Conservation (phyloP, 1,140 invertebrate species). For the Micrasema minimum region DNA sequence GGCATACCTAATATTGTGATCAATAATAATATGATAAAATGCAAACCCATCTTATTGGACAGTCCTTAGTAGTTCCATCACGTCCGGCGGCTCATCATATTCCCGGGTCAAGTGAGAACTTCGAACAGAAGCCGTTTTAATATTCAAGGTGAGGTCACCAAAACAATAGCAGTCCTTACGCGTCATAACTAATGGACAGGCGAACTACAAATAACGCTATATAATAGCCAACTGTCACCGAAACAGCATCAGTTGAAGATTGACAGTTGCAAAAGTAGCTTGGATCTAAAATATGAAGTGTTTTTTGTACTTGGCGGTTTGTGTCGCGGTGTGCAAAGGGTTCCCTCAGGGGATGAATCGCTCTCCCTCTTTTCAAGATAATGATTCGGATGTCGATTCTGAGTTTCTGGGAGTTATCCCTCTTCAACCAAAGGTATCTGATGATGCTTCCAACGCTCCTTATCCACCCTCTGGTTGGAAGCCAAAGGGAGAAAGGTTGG, state of each 20-base stretch:
- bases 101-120: too few species aligned
- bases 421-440: neutral
- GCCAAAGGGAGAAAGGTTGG: constrained; percentile 58
- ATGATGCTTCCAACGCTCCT: constrained; percentile 54
- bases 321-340: neutral
- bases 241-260: constrained; percentile 11
- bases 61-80: too few species aligned
- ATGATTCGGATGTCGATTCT: neutral
- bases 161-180: constrained; percentile 8
- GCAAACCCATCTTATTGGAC: too few species aligned
- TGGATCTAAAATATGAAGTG: constrained; percentile 25
- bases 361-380: too few species aligned
- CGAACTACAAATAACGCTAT: neutral
- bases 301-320: neutral
- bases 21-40: too few species aligned
- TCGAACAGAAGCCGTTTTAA: neutral
- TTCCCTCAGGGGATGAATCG: constrained; percentile 1
- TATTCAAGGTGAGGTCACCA: constrained; percentile 18
- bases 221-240: neutral
- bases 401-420: neutral
- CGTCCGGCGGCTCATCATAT: too few species aligned
- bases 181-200: neutral
- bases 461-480: constrained; percentile 62
- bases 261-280: neutral
- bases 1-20: too few species aligned